Evolutionary conservation across 2,113 vertebrate species (phyloP), one percentile per base, ranked within the genome.

Genomic region (Eidolon helvum): DNA sequence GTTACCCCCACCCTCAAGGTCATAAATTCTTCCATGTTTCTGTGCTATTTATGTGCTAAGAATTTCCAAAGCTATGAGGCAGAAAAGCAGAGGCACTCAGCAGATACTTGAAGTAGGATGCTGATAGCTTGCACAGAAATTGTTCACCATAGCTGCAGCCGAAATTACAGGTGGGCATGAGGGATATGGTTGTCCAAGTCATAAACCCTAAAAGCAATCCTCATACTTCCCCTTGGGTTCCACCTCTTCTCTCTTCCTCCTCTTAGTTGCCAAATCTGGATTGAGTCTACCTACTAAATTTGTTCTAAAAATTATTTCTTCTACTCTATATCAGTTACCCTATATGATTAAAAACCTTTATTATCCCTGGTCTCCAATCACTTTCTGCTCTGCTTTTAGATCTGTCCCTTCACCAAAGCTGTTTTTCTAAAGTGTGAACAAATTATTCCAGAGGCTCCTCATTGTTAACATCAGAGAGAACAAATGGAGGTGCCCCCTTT

Each of bases 111-210:
- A 50, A 50, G 40, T 1, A 35, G 63, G 63, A 65, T 59, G 40
- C n/a, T 18, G 38, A 33, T 22, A 26, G 16, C 53, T 7, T 0
- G 5, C 1, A 0, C 4, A 22, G 63, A 40, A 68, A 45, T 12
- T 7, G 33, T 5, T 59, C 40, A 5, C 10, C 35, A 26, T 0
- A 74, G 61, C 10, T 38, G 19, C 35, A 16, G 68, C 85, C 4
- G 9, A 38, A 43, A 33, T 30, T 38, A 19, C 12, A 40, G 85
- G 33, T 19, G n/a, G 35, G 28, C 71, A 18, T 22, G 50, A 21
- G n/a, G 55, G 8, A 7, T 14, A 74, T 30, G 72, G 21, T 7
- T 65, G 7, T n/a, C 35, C 57, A 66, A 12, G 45, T 48, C 3
- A 11, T 14, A 30, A 85, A 71, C 7, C 43, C 45, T 30, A 35